Conservation (phyloP, 2,888 invertebrate genomes). For the Eupeodes latifasciatus region DNA sequence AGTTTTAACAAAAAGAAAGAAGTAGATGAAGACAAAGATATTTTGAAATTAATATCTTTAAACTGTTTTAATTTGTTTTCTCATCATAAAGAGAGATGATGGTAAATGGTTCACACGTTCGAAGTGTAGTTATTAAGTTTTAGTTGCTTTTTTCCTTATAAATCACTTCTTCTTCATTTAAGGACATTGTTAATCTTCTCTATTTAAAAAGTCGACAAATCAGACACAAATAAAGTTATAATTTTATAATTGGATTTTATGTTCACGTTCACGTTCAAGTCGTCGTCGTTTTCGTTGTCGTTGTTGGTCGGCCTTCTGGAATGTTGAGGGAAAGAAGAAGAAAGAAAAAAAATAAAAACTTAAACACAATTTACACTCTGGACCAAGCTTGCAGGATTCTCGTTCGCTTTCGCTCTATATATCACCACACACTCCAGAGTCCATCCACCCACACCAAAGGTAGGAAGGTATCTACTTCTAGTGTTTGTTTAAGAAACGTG, state of each 20-base stretch:
- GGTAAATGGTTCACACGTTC: background rate
- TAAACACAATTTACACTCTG: background rate
- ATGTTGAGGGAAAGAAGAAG: background rate
- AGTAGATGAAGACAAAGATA: background rate
- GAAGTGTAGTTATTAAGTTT: background rate
- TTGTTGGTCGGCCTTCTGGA: background rate
- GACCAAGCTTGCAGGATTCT: background rate
- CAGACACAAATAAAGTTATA: constrained; percentile 41
- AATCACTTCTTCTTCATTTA: background rate
- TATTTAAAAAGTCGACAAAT: constrained; percentile 21
- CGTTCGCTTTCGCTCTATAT: background rate
- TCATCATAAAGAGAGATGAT: background rate
- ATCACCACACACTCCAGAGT: background rate
- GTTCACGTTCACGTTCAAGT: constrained; percentile 10
- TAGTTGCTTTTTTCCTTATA: background rate
- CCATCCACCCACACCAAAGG: no score
- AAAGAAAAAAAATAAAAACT: background rate
- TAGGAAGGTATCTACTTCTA: background rate
- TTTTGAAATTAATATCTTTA: background rate
- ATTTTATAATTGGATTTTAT: constrained; percentile 54
- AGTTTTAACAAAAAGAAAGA: no score
- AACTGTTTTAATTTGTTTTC: background rate
- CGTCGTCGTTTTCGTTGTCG: no score
- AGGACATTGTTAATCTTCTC: background rate
- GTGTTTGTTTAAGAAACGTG: background rate